A percentile compares a stretch with the other conserved stretches of the same genome.
Conservation (phyloP, 2,888 invertebrate genomes). For the Thera obeliscata region DNA sequence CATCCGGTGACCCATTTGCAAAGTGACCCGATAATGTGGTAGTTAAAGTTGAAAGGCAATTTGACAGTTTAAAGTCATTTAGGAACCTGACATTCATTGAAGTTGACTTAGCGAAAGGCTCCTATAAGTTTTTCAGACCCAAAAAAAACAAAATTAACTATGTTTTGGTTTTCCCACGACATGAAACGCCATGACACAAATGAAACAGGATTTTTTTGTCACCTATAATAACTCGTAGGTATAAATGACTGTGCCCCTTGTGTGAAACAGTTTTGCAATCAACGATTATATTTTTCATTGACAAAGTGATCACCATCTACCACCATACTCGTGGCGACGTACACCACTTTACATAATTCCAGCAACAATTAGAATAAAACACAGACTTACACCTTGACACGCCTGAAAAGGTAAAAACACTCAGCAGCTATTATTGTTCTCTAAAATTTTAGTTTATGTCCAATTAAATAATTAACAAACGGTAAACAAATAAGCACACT, state of each 20-base stretch:
- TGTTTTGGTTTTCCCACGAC: too few species aligned
- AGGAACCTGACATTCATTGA: too few species aligned
- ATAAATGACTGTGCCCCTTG: conserved; percentile 4
- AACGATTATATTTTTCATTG: not conserved
- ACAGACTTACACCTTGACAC: conserved; percentile 40
- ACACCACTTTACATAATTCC: conserved; percentile 18
- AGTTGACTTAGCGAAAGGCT: too few species aligned
- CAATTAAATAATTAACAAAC: conserved; percentile 29
- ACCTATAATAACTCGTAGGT: too few species aligned
- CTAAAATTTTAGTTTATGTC: conserved; percentile 5
- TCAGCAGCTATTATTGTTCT: conserved; percentile 26
- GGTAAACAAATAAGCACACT: conserved; percentile 43
- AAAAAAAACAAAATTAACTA: too few species aligned
- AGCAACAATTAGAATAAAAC: conserved; percentile 28
- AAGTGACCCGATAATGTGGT: too few species aligned
- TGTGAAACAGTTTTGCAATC: not conserved
- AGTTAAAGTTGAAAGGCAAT: too few species aligned
- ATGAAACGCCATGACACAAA: too few species aligned
- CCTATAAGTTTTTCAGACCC: too few species aligned
- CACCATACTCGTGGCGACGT: not conserved
- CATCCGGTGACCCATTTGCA: too few species aligned
- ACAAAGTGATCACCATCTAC: not conserved
- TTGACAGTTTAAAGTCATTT: too few species aligned
- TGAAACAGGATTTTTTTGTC: too few species aligned
- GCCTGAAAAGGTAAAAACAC: conserved; percentile 31